These are phyloP conservation scores for Cydia fagiglandana DNA, from an alignment of 1,140 invertebrate species.

Conservation along the genomic window DNA sequence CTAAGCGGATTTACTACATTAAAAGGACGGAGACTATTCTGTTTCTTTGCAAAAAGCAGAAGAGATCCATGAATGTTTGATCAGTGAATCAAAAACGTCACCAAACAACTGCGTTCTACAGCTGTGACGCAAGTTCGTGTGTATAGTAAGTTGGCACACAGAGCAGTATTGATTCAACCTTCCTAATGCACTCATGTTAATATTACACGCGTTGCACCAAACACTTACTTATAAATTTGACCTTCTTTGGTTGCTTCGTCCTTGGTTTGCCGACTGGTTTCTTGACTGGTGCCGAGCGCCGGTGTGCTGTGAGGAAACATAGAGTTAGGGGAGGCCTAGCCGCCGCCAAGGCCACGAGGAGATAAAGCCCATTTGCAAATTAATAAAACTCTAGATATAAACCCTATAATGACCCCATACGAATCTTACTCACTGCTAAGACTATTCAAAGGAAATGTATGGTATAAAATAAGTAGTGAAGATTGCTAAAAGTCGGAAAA, in stretches of 20 bases:
- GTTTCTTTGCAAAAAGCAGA: background rate
- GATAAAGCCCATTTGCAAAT: conserved; percentile 17
- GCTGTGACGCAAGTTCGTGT: background rate
- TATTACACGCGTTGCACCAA: background rate
- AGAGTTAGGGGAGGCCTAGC: conserved; percentile 42
- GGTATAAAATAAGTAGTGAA: no score
- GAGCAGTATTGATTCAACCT: conserved; percentile 9
- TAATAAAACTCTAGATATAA: background rate
- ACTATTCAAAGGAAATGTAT: no score
- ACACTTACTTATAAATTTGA: conserved; percentile 93
- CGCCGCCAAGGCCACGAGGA: conserved; percentile 40
- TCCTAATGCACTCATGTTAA: conserved; percentile 24
- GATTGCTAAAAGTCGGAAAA: background rate
- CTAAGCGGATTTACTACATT: background rate
- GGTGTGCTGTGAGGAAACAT: conserved; percentile 76
- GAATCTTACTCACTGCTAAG: no score
- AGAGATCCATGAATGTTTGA: background rate
- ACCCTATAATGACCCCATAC: no score
- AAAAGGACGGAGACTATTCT: background rate
- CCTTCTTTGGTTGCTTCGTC: conserved; percentile 91
- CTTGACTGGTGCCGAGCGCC: conserved; percentile 86
- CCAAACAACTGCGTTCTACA: background rate
- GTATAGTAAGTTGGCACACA: background rate
- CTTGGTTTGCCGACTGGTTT: conserved; percentile 86
- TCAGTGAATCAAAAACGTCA: background rate